Evolutionary conservation across 2,113 vertebrate species (phyloP).

Genomic region (Oryzias melastigma): DNA sequence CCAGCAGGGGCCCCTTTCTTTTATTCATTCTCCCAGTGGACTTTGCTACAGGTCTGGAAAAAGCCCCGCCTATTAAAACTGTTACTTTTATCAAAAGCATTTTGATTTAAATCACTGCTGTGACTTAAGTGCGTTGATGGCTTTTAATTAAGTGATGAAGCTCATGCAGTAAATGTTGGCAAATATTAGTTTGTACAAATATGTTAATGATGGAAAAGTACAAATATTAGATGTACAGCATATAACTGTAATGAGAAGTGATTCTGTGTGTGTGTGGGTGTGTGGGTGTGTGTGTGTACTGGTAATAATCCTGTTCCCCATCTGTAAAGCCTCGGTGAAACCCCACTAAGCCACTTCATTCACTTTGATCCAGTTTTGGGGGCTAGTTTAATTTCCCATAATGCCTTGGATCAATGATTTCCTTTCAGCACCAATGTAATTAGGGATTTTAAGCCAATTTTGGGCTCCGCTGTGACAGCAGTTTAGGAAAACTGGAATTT

Average conservation of each 20-base stretch:
- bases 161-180: neutral
- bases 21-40: constrained; percentile 74
- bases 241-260: constrained; percentile 24
- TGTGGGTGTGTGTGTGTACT: constrained; percentile 39
- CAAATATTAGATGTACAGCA: neutral
- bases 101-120: constrained; percentile 18
- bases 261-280: constrained; percentile 10
- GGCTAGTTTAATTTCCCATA: constrained; percentile 85
- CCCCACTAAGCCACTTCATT: constrained; percentile 80
- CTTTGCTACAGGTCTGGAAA: constrained; percentile 55
- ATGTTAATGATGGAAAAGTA: too few relatives aligned
- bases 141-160: neutral
- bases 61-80: constrained; percentile 14
- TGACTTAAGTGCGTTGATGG: constrained; percentile 6
- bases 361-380: constrained; percentile 86
- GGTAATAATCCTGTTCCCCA: constrained; percentile 78
- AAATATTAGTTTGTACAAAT: neutral
- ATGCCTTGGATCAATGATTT: constrained; percentile 89
- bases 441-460: constrained; percentile 83
- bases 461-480: constrained; percentile 67
- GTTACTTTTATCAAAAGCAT: constrained; percentile 17
- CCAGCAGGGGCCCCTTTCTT: constrained; percentile 83
- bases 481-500: constrained; percentile 70
- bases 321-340: constrained; percentile 70
- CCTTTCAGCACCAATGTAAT: constrained; percentile 91